Conservation (phyloP, 2,113 vertebrate genomes). For the Strix aluco region DNA sequence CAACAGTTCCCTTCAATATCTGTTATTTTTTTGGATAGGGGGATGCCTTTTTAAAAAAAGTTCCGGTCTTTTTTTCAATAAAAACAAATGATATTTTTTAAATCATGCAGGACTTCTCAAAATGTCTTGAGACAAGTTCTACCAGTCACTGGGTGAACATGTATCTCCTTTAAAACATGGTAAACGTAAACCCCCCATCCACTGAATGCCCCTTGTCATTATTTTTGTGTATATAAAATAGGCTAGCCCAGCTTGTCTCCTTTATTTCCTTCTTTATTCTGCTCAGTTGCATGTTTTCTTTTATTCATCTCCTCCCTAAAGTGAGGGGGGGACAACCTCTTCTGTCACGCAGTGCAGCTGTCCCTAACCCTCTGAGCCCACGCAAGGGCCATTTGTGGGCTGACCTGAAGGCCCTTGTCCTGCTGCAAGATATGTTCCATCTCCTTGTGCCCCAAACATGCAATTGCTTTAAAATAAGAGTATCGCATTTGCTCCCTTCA, state of each 20-base stretch:
- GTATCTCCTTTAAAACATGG: background rate
- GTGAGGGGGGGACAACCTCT: too few species aligned
- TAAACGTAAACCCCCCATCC: fast-evolving
- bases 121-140: background rate
- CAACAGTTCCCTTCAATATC: background rate
- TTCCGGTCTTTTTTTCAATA: background rate
- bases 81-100: background rate
- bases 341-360: background rate
- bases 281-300: background rate
- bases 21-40: background rate
- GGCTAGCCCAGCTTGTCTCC: background rate
- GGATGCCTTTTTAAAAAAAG: background rate
- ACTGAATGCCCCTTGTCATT: background rate
- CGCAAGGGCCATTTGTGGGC: background rate
- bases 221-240: background rate
- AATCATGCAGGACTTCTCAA: background rate
- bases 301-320: background rate
- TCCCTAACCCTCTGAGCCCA: background rate
- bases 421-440: background rate
- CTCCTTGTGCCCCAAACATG: background rate
- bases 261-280: background rate
- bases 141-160: background rate
- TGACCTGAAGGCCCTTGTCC: background rate
- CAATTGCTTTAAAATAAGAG: background rate
- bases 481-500: background rate